Evolutionary conservation across 2,888 invertebrate genomes (phyloP).

Genomic region (Cacoxenus indagator): DNA sequence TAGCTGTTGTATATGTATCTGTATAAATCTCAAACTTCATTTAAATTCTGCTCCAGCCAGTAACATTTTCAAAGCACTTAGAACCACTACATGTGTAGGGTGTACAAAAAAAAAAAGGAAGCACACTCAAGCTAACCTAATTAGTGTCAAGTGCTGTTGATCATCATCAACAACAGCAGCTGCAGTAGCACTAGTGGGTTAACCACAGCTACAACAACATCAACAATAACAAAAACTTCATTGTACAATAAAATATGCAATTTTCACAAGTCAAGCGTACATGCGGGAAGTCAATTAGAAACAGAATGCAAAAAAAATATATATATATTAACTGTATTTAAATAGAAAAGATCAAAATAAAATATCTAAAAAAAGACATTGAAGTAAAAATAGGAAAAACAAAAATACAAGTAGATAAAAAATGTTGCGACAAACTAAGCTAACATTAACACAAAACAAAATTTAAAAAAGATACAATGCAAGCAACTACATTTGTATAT

Average conservation of each 20-base stretch:
- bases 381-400: not conserved
- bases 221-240: slow-evolving; percentile 33
- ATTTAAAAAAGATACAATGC: not conserved
- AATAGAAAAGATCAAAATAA: too few relatives aligned
- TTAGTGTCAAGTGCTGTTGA: slow-evolving; percentile 61
- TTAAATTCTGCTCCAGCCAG: not conserved
- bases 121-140: slow-evolving; percentile 59
- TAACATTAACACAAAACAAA: not conserved
- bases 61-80: not conserved
- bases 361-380: not conserved
- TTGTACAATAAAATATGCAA: slow-evolving; percentile 37
- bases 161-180: slow-evolving; percentile 41
- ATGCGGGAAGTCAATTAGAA: slow-evolving; percentile 64
- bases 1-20: too few relatives aligned
- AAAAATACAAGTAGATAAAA: not conserved
- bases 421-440: not conserved
- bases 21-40: too few relatives aligned
- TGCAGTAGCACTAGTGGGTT: slow-evolving; percentile 10
- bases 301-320: slow-evolving; percentile 33
- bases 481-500: not conserved
- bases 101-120: too few relatives aligned
- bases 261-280: slow-evolving; percentile 40
- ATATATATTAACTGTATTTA: not conserved
- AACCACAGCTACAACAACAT: slow-evolving; percentile 5
- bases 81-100: not conserved